Evolutionary conservation across 2,113 vertebrate genomes (phyloP), one percentile per base, ranked within the genome.

Genomic region (Hirundichthys speculiger): DNA sequence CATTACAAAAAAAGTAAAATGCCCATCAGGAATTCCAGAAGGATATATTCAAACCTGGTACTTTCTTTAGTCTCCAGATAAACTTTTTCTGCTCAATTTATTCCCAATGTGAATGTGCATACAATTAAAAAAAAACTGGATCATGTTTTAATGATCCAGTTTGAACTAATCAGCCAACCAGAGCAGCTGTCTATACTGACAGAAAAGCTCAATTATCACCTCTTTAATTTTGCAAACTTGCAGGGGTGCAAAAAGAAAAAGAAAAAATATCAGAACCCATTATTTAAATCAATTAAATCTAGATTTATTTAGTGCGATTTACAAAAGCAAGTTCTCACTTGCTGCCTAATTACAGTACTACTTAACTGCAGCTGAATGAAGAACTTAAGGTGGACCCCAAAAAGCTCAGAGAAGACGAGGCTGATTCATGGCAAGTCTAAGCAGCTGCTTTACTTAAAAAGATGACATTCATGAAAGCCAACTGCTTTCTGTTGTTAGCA

Each of bases 291-390:
- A 75, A 77, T 81, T 80, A 86, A 83, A 86, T 85, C 77, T 90
- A 86, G 51, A 82, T 93, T 91, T 92, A 92, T 92, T 93, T 64
- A 82, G 81, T 73, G 84, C 65, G 77, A 91, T 92, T 91, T 92
- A 92, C 90, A 93, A 92, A 89, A 79, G 73, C 86, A 84, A 91
- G 78, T 60, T 66, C 56, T 55, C 62, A 81, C 80, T 79, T 89
- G 88, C 79, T 49, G 59, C 27, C 58, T 78, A 79, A 85, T 62
- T 79, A 86, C 87, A 92, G 66, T 74, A 84, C 66, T 57, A 64
- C 45, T 42, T 63, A 85, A 66, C 69, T 84, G 76, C 75, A 84
- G 57, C 59, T 79, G 41, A 86, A 83, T 45, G 52, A 72, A 65
- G 2, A 51, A 73, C 24, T 50, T 27, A 64, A 46, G 59, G 58